These are phyloP conservation scores for Elephantulus edwardii DNA, from an alignment of 2,113 vertebrate species.

Conservation along the genomic window DNA sequence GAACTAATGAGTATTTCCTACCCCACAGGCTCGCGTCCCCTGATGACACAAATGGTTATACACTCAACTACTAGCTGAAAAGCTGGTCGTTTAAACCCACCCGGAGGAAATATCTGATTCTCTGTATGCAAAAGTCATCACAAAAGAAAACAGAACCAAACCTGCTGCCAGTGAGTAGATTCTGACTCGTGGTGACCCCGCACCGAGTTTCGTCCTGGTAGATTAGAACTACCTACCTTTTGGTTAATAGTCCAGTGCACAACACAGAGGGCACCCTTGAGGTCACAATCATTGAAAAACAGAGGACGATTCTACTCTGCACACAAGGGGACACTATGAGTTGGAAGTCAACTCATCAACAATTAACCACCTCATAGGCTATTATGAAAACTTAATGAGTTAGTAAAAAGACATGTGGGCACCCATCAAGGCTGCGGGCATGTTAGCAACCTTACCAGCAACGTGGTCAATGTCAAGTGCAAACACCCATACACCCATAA, in stretches of 20 bases:
- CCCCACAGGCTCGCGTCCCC: fast-evolving
- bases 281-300: background rate
- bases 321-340: background rate
- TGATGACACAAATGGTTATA: background rate
- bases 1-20: background rate
- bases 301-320: background rate
- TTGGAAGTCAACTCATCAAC: background rate
- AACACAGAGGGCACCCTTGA: no score
- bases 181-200: no score
- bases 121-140: background rate
- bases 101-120: background rate
- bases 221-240: no score
- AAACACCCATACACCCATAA: no score
- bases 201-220: no score
- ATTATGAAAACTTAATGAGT: background rate
- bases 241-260: no score
- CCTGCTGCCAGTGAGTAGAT: no score
- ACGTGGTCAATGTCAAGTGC: no score
- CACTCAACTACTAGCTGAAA: background rate
- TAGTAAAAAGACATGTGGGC: fast-evolving
- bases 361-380: background rate
- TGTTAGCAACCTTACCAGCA: no score
- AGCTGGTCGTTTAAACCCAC: background rate
- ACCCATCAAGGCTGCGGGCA: fast-evolving
- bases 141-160: no score